These are phyloP conservation scores for Orchestia grillus DNA, from an alignment of 1,140 invertebrate genomes.

Conservation along the genomic window DNA sequence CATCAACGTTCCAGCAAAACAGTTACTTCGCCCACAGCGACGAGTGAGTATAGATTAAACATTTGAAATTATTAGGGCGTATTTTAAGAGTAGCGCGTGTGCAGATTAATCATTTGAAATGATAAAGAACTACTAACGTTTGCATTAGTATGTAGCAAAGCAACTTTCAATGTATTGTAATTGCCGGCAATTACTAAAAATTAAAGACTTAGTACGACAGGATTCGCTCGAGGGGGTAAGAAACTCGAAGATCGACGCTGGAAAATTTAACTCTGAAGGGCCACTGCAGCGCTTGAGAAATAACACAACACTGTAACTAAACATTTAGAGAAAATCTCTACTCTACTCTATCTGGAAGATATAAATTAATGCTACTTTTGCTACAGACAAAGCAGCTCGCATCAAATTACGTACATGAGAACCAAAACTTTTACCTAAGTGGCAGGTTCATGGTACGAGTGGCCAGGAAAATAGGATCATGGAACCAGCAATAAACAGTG, in stretches of 20 bases:
- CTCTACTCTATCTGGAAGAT: neutral
- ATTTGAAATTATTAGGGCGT: neutral
- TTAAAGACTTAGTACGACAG: neutral
- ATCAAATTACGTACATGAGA: neutral
- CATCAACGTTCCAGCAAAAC: neutral
- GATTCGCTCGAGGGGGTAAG: neutral
- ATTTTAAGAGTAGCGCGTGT: neutral
- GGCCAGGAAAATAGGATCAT: neutral
- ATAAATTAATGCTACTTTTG: neutral
- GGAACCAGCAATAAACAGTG: too few species aligned
- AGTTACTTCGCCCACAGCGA: neutral
- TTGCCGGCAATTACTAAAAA: neutral
- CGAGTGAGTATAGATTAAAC: neutral
- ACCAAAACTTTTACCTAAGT: neutral
- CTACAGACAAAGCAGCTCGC: neutral
- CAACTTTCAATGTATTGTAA: neutral
- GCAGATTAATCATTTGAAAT: neutral
- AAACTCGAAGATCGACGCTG: neutral
- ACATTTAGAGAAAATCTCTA: neutral
- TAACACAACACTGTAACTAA: neutral
- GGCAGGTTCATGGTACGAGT: neutral
- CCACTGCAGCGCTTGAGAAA: neutral
- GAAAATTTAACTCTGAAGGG: neutral
- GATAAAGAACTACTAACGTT: neutral
- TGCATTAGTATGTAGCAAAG: neutral